Base-by-base conservation (phyloP, 2,797 vertebrate genomes). In the Acipenser ruthenus region DNA sequence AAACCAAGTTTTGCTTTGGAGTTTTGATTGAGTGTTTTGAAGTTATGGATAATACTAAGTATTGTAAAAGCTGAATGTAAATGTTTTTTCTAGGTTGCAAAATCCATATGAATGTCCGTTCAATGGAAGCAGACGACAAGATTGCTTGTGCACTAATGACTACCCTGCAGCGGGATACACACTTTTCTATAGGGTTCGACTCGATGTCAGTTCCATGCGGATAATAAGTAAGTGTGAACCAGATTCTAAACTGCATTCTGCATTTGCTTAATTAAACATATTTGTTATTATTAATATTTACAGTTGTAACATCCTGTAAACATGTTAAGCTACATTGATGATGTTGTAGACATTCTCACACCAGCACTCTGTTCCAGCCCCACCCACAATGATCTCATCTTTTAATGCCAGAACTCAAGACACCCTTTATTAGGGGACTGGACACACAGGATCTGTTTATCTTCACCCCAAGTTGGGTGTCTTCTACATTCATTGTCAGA, bases 81-180 rank as follows among this genome's bases (percentile, higher is more conserved):
- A 53, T 66, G 15, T 6, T 49, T 60, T 49, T 8, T 67, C 37
- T 73, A 99, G 96, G 79, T 70, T 99, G 68, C 87, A 91, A 79
- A 97, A 98, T 80, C 96, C 95, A 0, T 95, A 96, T 15, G 92
- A 96, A 65, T 99, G 95, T 65, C 96, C 96, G 13, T 94, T 91
- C 68, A 96, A 99, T 48, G 93, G 95, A 84, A 97, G 90, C 75
- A 89, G 94, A 63, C 90, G 82, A 68, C 88, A 90, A 77, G 93
- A 97, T 74, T 97, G 95, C 60, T 77, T 78, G 11, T 97, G 95
- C 75, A 90, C 80, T 79, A 92, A 93, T 15, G 95, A 96, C 78
- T 97, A 97, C 79, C 78, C 85, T 5, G 90, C 92, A 60, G 91
- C 91, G 23, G 95, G 96, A 63, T 92, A 94, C 77, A 99, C 96